phyloP scores from a whole-genome alignment of 2,797 vertebrate species.

The Typhlichthys subterraneus region DNA sequence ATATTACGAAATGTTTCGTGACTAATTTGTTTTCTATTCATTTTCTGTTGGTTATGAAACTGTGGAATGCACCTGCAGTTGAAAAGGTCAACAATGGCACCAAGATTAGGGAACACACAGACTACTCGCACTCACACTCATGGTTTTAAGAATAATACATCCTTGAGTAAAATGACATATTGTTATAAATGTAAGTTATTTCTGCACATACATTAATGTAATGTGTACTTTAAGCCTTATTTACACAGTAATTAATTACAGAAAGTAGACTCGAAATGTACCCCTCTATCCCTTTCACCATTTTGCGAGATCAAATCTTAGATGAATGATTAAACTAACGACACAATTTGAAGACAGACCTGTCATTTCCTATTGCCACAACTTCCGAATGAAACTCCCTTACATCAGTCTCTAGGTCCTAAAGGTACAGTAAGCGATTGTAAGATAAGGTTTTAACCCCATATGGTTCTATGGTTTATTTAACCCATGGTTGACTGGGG shows the following conservation, averaged over 20 bases:
- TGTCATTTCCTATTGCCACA: no score
- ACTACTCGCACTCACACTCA: slow-evolving; percentile 1
- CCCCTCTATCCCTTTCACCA: slow-evolving; percentile 4
- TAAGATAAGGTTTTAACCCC: no score
- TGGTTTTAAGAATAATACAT: neutral
- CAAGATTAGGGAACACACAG: slow-evolving; percentile 14
- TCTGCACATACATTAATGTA: no score
- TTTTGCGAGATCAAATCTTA: neutral
- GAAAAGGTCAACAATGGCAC: slow-evolving; percentile 17
- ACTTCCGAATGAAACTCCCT: no score
- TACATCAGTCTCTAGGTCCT: no score
- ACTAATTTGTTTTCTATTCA: slow-evolving; percentile 39
- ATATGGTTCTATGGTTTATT: no score
- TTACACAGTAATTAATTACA: neutral
- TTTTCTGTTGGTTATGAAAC: slow-evolving; percentile 25
- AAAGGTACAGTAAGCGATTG: no score
- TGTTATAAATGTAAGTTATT: no score
- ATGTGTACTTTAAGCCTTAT: neutral
- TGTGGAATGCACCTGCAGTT: slow-evolving; percentile 8
- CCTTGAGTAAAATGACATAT: no score
- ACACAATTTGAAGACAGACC: neutral
- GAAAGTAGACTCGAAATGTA: neutral
- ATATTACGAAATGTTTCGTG: slow-evolving; percentile 1
- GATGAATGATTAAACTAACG: neutral
- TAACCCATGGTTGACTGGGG: neutral